phyloP scores from a whole-genome alignment of 2,888 invertebrate genomes.

The Acrobasis repandana region DNA sequence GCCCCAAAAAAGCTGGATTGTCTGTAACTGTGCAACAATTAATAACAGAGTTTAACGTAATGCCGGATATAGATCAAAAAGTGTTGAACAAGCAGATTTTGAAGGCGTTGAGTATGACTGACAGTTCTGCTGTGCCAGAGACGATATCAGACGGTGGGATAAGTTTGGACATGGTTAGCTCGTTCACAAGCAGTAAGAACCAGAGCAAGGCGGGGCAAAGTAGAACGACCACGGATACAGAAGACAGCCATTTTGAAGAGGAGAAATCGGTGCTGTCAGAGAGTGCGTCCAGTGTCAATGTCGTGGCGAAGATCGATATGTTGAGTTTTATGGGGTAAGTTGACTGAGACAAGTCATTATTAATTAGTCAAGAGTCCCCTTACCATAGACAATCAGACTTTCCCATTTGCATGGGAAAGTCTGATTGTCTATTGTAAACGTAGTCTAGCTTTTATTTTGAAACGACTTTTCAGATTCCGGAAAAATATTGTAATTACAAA shows the following conservation, averaged over 20 bases:
- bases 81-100: slow-evolving; percentile 36
- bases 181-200: slow-evolving; percentile 52
- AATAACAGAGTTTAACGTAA: slow-evolving; percentile 44
- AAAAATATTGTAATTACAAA: no score
- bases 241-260: not conserved
- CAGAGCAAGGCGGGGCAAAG: slow-evolving; percentile 20
- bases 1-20: slow-evolving; percentile 29
- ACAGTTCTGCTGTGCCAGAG: slow-evolving; percentile 22
- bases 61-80: slow-evolving; percentile 30
- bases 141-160: slow-evolving; percentile 27
- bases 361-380: no score
- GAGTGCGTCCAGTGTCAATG: slow-evolving; percentile 48
- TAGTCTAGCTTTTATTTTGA: no score
- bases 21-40: slow-evolving; percentile 50
- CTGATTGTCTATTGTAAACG: no score
- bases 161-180: slow-evolving; percentile 40
- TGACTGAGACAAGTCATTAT: no score
- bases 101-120: slow-evolving; percentile 28
- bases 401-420: no score
- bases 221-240: slow-evolving; percentile 5
- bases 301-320: slow-evolving; percentile 61
- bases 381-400: no score
- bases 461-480: no score
- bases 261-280: slow-evolving; percentile 27
- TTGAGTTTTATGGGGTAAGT: slow-evolving; percentile 73